Evolutionary conservation across 2,113 vertebrate genomes (phyloP), one percentile per base, ranked within the genome.

Genomic region (Syngnathus scovelli): DNA sequence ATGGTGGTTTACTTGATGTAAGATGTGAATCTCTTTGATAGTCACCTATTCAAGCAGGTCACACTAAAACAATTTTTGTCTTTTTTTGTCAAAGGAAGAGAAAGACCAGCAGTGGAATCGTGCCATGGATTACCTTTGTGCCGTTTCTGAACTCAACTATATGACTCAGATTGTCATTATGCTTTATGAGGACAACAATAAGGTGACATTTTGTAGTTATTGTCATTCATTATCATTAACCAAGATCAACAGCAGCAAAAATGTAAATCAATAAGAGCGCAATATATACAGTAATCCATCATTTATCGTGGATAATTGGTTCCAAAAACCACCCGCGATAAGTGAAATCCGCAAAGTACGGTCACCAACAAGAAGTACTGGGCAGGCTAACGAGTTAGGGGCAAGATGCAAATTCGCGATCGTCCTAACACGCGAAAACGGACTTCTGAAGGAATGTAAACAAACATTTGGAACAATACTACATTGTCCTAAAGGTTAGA

Each of bases 141-240:
- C 94, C n/a, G 95, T 98, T 80, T 93, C 97, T 15, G 97, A 99
- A 78, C 94, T 99, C 84, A 98, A 98, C 92, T 99, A 99, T 89
- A 98, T 99, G 97, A 98, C 97, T 44, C 97, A 99, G 92, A 98
- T 99, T 64, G 97, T 99, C 77, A 95, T 99, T 85, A 99, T 99
- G 97, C 90, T 98, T 48, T 99, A 98, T 61, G 97, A 98, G 80
- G 97, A 99, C 90, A 98, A 98, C 88, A 98, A 97, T 67, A 94
- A 93, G 94, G 97, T 97, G 74, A 33, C 1, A 51, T 52, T 68
- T 36, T 3, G 62, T 58, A 54, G 16, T 4, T 18, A 21, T 52
- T 49, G 13, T 46, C 12, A 56, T 39, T 39, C 18, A n/a, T 39
- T n/a, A 6, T 36, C 37, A 9, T 52, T 9, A 10, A 4, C 8